Conservation (phyloP, 2,797 vertebrate genomes). For the Esox lucius region DNA sequence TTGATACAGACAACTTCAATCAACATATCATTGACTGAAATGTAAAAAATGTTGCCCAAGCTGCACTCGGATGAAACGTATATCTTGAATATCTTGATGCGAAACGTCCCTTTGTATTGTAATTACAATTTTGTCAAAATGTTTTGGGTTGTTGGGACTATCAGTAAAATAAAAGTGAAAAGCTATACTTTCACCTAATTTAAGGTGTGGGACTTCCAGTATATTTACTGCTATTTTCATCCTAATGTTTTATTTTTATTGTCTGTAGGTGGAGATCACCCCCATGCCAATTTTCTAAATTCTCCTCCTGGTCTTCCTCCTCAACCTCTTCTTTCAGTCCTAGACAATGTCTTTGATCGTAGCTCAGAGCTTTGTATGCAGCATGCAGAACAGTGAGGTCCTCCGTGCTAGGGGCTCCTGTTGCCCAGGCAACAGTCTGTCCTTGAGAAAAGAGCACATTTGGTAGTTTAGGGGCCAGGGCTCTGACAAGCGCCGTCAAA, state of each 20-base stretch:
- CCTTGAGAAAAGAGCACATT: slow-evolving; percentile 74
- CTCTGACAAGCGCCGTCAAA: slow-evolving; percentile 65
- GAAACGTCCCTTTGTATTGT: neutral
- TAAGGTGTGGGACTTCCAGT: neutral
- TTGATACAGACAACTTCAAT: slow-evolving; percentile 46
- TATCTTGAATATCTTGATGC: neutral
- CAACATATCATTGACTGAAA: slow-evolving; percentile 10
- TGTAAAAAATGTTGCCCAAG: neutral
- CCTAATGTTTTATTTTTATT: neutral
- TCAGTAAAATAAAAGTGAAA: no score
- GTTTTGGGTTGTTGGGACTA: neutral
- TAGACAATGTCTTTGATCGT: slow-evolving; percentile 55
- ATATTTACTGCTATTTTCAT: neutral
- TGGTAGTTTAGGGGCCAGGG: slow-evolving; percentile 52
- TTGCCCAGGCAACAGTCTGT: slow-evolving; percentile 78
- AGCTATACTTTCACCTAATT: neutral
- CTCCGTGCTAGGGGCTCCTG: slow-evolving; percentile 68
- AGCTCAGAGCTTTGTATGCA: slow-evolving; percentile 62
- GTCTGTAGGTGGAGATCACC: neutral
- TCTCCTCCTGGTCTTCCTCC: neutral
- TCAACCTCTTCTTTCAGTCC: neutral
- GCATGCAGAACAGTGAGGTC: slow-evolving; percentile 68
- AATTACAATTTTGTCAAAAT: neutral
- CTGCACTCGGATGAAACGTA: neutral
- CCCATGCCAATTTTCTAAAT: neutral